These are phyloP conservation scores for Eurois occulta DNA, from an alignment of 2,888 invertebrate genomes.

Conservation along the genomic window DNA sequence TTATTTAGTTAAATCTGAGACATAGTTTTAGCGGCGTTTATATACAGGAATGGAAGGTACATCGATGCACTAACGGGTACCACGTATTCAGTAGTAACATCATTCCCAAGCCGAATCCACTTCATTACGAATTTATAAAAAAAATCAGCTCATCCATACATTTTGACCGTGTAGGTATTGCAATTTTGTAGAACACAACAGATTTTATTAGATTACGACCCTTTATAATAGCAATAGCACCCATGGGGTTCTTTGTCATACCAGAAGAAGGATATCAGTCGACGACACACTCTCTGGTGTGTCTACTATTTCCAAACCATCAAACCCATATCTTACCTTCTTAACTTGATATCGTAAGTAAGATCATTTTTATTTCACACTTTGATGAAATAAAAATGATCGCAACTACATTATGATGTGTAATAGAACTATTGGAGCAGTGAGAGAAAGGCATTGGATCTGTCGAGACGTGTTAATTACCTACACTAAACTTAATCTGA, in stretches of 20 bases:
- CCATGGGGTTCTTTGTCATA: background rate
- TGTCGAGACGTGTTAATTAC: slow-evolving; percentile 11
- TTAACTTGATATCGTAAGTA: background rate
- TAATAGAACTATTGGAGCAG: background rate
- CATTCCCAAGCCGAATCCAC: background rate
- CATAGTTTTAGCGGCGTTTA: background rate
- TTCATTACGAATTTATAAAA: background rate
- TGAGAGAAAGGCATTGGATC: slow-evolving; percentile 17
- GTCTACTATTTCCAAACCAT: background rate
- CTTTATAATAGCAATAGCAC: background rate
- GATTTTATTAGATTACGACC: background rate
- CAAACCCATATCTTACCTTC: background rate
- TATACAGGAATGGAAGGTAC: background rate
- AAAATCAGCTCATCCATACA: background rate
- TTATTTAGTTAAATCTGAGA: background rate
- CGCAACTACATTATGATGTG: background rate
- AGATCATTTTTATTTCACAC: too few species aligned
- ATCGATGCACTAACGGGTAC: background rate
- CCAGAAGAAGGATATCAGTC: background rate
- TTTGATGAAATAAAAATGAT: background rate
- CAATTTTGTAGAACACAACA: too few species aligned
- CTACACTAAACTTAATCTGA: background rate
- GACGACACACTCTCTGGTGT: background rate
- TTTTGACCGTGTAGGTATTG: background rate
- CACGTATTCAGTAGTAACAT: background rate